Base-by-base conservation (phyloP, 2,113 vertebrate genomes). In the Alethe castanea region DNA sequence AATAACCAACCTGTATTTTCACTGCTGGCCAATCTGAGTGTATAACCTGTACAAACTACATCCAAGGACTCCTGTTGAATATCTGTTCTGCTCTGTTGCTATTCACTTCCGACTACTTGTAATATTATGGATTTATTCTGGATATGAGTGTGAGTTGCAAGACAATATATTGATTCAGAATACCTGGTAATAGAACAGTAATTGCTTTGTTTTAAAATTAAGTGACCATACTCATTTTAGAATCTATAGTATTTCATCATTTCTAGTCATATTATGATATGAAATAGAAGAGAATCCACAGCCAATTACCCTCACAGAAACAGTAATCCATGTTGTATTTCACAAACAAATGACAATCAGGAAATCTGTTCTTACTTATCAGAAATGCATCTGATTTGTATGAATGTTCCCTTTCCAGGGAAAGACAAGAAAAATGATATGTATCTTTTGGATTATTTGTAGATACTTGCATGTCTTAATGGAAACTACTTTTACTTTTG, bases 181-280 rank as follows among this genome's bases (percentile, higher is more conserved):
- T 89, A 96, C 83, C 70, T 95, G 78, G 90, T 96, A 96, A 97
- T 95, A 95, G 88, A 96, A 77, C 66, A 91, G 86, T 97, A 97
- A 97, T 97, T 97, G 95, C 93, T 92, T 95, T 82, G 86, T 76
- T 96, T 96, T 92, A 94, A 96, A 97, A 97, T 96, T 94, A 97
- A 97, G 88, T 92, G 95, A 62, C 92, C 93, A 40, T 89, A 66
- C 77, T 94, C 88, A 85, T 95, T 96, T 96, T 36, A 81, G 97
- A 64, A 89, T 93, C 93, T 77, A 66, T 93, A 85, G 54, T 82
- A 71, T 93, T 96, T 97, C 64, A 96, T 97, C 66, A 96, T 96
- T 95, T 89, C 66, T 91, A 73, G 73, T 64, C 52, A 62, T 70
- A 80, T 89, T 84, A 77, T 90, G 86, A 70, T 94, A 85, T 2